Conservation (phyloP, 2,797 vertebrate species). For the Gymnodraco acuticeps region DNA sequence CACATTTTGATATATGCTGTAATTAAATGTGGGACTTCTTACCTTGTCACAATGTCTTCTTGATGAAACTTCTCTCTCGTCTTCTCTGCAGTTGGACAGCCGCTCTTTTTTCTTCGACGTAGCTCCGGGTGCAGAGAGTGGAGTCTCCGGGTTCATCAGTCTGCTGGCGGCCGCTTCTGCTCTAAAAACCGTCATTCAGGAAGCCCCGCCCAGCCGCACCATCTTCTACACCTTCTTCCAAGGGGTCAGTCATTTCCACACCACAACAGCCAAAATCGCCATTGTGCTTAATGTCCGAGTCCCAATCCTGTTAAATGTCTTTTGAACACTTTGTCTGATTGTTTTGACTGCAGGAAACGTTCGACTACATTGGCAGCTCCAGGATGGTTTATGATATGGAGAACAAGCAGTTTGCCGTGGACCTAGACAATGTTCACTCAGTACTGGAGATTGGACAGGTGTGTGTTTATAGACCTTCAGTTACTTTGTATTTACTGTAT, state of each 20-base stretch:
- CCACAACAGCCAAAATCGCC: too few relatives aligned
- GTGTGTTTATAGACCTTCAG: neutral
- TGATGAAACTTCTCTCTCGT: slow-evolving; percentile 3
- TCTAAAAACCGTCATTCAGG: slow-evolving; percentile 80
- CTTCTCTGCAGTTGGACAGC: slow-evolving; percentile 89
- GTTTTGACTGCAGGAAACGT: slow-evolving; percentile 87
- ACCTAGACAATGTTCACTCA: slow-evolving; percentile 90
- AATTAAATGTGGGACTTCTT: slow-evolving; percentile 8
- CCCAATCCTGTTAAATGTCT: too few relatives aligned
- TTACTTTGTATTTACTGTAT: neutral
- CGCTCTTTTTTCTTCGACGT: slow-evolving; percentile 95
- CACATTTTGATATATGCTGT: neutral
- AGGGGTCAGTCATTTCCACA: slow-evolving; percentile 86
- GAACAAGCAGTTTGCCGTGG: slow-evolving; percentile 87
- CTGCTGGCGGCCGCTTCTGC: slow-evolving; percentile 92
- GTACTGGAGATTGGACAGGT: slow-evolving; percentile 96
- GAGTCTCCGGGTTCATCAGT: slow-evolving; percentile 88
- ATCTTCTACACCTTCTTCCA: slow-evolving; percentile 96
- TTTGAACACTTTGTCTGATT: neutral
- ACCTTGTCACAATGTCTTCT: neutral
- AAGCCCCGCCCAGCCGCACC: slow-evolving; percentile 70
- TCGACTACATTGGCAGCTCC: slow-evolving; percentile 98
- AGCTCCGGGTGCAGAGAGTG: slow-evolving; percentile 90
- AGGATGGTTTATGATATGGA: slow-evolving; percentile 97
- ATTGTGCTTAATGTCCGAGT: too few relatives aligned